These are phyloP conservation scores for Drosophila subobscura DNA, from an alignment of 1,140 invertebrate genomes.

Conservation along the genomic window DNA sequence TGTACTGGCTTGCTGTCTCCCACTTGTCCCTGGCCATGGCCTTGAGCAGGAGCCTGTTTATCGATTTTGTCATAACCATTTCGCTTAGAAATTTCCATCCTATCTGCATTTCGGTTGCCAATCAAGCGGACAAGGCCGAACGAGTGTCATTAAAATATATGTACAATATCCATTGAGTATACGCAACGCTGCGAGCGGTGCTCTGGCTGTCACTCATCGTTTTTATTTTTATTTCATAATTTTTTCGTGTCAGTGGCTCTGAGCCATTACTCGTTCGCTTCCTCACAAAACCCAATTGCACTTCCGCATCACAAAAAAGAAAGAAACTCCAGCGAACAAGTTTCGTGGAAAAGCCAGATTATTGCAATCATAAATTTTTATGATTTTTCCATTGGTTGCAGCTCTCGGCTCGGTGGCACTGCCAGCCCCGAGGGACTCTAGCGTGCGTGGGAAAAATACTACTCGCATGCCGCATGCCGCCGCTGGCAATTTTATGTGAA, in stretches of 20 bases:
- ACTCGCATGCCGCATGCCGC: not conserved
- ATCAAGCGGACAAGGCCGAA: slow-evolving; percentile 14
- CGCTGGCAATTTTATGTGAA: slow-evolving; percentile 62
- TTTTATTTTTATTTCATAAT: slow-evolving; percentile 41
- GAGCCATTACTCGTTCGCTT: slow-evolving; percentile 4
- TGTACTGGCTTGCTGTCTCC: slow-evolving; percentile 7
- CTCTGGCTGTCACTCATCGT: no score
- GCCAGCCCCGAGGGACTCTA: no score
- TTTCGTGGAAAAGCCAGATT: slow-evolving; percentile 59
- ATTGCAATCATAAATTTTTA: slow-evolving; percentile 80
- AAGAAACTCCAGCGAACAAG: slow-evolving; percentile 4
- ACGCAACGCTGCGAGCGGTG: no score
- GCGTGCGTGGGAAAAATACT: slow-evolving; percentile 51
- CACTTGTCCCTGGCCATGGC: not conserved
- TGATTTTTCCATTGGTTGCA: slow-evolving; percentile 68
- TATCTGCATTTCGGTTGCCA: slow-evolving; percentile 42
- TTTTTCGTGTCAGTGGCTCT: slow-evolving; percentile 24
- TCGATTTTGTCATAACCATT: slow-evolving; percentile 56
- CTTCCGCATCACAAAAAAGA: slow-evolving; percentile 34
- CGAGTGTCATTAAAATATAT: slow-evolving; percentile 30
- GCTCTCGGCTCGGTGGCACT: slow-evolving; percentile 7
- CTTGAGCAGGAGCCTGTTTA: slow-evolving; percentile 30
- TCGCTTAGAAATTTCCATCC: slow-evolving; percentile 15
- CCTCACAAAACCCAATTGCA: slow-evolving; percentile 26
- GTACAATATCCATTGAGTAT: no score